These are phyloP conservation scores for Epirrita christyi DNA, from an alignment of 2,888 invertebrate genomes.

Conservation along the genomic window DNA sequence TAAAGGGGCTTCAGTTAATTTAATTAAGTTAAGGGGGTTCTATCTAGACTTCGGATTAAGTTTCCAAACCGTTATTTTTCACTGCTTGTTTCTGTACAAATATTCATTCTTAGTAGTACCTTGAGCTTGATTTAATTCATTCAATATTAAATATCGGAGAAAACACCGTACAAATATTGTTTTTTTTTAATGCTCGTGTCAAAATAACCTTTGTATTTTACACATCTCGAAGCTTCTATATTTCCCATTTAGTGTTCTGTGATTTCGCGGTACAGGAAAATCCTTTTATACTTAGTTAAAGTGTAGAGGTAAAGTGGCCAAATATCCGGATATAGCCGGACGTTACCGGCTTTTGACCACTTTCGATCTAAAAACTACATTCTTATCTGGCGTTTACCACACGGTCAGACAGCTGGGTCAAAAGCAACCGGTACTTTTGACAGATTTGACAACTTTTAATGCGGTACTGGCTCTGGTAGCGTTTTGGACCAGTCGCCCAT, in stretches of 20 bases:
- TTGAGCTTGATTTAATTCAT: background rate
- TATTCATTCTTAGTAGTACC: background rate
- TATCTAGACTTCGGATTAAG: too few relatives aligned
- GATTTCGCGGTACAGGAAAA: constrained; percentile 21
- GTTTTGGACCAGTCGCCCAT: too few relatives aligned
- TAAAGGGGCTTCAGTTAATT: too few relatives aligned
- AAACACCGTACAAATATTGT: constrained; percentile 11
- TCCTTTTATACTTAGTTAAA: constrained; percentile 13
- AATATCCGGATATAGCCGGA: constrained; percentile 3
- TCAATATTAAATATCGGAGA: constrained; percentile 5
- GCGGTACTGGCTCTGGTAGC: too few relatives aligned
- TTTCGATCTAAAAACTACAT: too few relatives aligned
- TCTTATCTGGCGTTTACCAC: too few relatives aligned
- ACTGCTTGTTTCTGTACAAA: too few relatives aligned
- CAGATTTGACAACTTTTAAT: too few relatives aligned
- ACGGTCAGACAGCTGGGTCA: too few relatives aligned
- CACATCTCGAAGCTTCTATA: constrained; percentile 22
- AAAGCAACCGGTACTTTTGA: too few relatives aligned
- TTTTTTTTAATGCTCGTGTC: constrained; percentile 23
- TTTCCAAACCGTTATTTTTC: too few relatives aligned
- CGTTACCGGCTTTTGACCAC: background rate
- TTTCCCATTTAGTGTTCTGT: constrained; percentile 20
- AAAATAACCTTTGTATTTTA: constrained; percentile 29
- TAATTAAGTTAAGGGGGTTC: too few relatives aligned
- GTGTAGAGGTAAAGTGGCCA: constrained; percentile 1